Percentiles rank a stretch among this genome's conserved stretches.
Evolutionary conservation across 2,888 invertebrate genomes (phyloP).

Genomic region (Eristalis intricaria): DNA sequence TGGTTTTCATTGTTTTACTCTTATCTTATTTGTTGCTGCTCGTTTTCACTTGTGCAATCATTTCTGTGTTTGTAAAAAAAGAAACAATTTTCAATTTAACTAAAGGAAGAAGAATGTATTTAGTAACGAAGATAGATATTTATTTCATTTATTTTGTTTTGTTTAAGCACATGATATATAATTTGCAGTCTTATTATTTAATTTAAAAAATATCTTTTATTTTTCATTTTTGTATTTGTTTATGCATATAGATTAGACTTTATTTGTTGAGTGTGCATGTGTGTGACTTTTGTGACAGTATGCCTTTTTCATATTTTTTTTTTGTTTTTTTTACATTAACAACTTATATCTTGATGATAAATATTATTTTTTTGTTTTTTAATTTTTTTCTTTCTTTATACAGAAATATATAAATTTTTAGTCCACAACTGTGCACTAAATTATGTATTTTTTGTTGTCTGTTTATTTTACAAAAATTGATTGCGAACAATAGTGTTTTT

Average conservation of each 20-base stretch:
- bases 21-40: slow-evolving; percentile 14
- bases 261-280: neutral
- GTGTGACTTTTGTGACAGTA: slow-evolving; percentile 17
- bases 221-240: slow-evolving; percentile 19
- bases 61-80: slow-evolving; percentile 8
- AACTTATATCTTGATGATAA: slow-evolving; percentile 23
- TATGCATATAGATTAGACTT: slow-evolving; percentile 8
- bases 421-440: neutral
- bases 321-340: slow-evolving; percentile 43
- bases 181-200: slow-evolving; percentile 71
- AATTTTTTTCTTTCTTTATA: slow-evolving; percentile 29
- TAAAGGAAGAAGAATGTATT: slow-evolving; percentile 30
- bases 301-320: slow-evolving; percentile 13
- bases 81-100: slow-evolving; percentile 15
- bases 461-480: slow-evolving; percentile 53
- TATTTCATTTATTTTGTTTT: slow-evolving; percentile 3
- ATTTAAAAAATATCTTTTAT: slow-evolving; percentile 61
- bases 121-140: slow-evolving; percentile 14
- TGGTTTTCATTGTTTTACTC: neutral
- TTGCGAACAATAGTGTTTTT: slow-evolving; percentile 23
- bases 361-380: slow-evolving; percentile 7
- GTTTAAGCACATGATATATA: slow-evolving; percentile 63
- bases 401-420: slow-evolving; percentile 31
- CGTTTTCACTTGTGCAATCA: slow-evolving; percentile 30
- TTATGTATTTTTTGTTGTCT: neutral